A percentile compares a stretch with the other conserved stretches of the same genome.
These are phyloP conservation scores for Diadumene lineata DNA, from an alignment of 92 coral and sea anemone genomes.

Conservation along the genomic window DNA sequence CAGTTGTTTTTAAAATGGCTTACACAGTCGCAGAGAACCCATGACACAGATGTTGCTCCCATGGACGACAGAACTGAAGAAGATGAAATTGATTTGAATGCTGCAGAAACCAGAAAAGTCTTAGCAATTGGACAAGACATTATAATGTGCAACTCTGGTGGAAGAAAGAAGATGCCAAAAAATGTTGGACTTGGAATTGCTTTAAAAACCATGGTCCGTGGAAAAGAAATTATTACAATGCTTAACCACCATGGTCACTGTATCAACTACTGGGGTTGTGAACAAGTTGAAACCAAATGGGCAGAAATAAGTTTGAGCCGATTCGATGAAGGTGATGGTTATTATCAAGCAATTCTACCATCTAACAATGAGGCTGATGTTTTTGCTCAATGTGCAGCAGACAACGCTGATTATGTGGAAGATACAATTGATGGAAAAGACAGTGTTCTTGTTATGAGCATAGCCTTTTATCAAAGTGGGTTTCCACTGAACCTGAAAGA, in stretches of 20 bases:
- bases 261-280: slow-evolving; percentile 21
- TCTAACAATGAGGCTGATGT: slow-evolving; percentile 5
- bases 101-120: slow-evolving; percentile 6
- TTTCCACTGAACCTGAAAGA: slow-evolving; percentile 2
- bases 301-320: slow-evolving; percentile 1
- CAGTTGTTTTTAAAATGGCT: slow-evolving; percentile 12
- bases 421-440: slow-evolving; percentile 21
- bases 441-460: slow-evolving; percentile 7
- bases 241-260: slow-evolving; percentile 21
- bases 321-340: slow-evolving; percentile 14
- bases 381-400: slow-evolving; percentile 15
- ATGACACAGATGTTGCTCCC: background rate
- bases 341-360: slow-evolving; percentile 14
- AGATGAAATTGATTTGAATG: background rate
- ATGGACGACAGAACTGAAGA: background rate
- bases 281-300: slow-evolving; percentile 15
- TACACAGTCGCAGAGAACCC: slow-evolving; percentile 11
- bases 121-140: slow-evolving; percentile 19
- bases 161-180: slow-evolving; percentile 22
- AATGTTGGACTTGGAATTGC: slow-evolving; percentile 22
- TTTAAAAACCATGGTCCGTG: slow-evolving; percentile 21
- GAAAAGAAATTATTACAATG: slow-evolving; percentile 19
- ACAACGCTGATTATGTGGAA: slow-evolving; percentile 11
- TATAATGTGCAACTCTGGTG: slow-evolving; percentile 1
- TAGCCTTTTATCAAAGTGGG: slow-evolving; percentile 25